Evolutionary conservation across 2,888 invertebrate genomes (phyloP).

Genomic region (Drosophila tanythrix): DNA sequence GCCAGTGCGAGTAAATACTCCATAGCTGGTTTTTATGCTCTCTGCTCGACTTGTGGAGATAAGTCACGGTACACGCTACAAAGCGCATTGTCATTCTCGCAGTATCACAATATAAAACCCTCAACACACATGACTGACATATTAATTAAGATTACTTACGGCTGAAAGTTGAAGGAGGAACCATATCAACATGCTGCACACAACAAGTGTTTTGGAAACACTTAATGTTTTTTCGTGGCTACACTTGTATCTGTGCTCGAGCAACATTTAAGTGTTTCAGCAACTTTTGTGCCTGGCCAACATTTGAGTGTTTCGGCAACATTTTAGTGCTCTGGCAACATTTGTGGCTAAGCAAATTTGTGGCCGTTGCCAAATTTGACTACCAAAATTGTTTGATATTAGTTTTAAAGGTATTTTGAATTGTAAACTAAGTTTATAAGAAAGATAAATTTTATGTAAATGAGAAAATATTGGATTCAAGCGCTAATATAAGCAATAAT

Average conservation of each 20-base stretch:
- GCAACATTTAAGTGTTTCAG: conserved; percentile 14
- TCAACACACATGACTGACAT: conserved; percentile 52
- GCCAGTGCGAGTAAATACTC: conserved; percentile 40
- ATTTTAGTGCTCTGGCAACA: background rate
- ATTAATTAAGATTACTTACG: conserved; percentile 65
- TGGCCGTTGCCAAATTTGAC: conserved; percentile 16
- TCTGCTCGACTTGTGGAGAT: conserved; percentile 42
- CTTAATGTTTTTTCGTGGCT: background rate
- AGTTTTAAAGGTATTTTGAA: background rate
- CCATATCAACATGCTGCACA: conserved; percentile 44
- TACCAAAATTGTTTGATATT: background rate
- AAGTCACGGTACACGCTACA: conserved; percentile 56
- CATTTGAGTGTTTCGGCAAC: conserved; percentile 21
- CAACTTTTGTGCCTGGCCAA: conserved; percentile 11
- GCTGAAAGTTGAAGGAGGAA: conserved; percentile 13
- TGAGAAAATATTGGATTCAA: background rate
- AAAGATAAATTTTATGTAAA: background rate
- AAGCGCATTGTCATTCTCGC: conserved; percentile 45
- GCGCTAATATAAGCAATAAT: background rate
- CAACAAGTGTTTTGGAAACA: conserved; percentile 69
- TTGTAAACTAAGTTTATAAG: background rate
- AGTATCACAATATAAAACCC: conserved; percentile 18
- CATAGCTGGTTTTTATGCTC: conserved; percentile 35
- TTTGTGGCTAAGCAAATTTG: background rate
- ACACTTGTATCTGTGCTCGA: background rate